Evolutionary conservation across 1,140 invertebrate genomes (phyloP).

Genomic region (Aphidius gifuensis): DNA sequence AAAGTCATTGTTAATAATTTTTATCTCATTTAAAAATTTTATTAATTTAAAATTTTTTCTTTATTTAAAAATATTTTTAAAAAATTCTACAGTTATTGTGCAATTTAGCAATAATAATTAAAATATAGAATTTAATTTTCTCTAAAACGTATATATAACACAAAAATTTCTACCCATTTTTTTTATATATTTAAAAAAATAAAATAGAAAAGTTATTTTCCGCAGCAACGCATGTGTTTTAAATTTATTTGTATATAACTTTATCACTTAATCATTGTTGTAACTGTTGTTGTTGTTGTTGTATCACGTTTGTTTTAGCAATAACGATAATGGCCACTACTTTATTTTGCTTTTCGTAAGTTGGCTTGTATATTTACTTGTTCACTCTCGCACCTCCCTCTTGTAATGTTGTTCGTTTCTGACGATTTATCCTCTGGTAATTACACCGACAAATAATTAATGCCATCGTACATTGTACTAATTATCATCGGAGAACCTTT

Average conservation of each 20-base stretch:
- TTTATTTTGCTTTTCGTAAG: slow-evolving; percentile 9
- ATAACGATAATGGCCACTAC: slow-evolving; percentile 52
- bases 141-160: no score
- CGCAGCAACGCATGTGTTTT: not conserved
- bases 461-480: slow-evolving; percentile 57
- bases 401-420: slow-evolving; percentile 23
- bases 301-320: slow-evolving; percentile 50
- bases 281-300: slow-evolving; percentile 46
- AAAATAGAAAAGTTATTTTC: slow-evolving; percentile 1
- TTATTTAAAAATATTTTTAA: no score
- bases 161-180: not conserved
- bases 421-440: slow-evolving; percentile 56
- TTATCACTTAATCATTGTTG: slow-evolving; percentile 46
- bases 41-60: no score
- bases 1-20: no score
- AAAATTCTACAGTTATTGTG: no score
- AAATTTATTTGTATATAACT: slow-evolving; percentile 5
- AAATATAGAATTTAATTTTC: no score
- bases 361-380: slow-evolving; percentile 13
- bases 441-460: slow-evolving; percentile 58
- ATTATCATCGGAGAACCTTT: slow-evolving; percentile 58
- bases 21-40: no score
- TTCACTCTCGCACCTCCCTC: slow-evolving; percentile 27
- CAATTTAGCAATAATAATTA: no score
- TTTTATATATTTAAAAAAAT: not conserved